Evolutionary conservation across 35 echinoderm and acorn worm species (phyloP).

Genomic region (Eucidaris tribuloides): DNA sequence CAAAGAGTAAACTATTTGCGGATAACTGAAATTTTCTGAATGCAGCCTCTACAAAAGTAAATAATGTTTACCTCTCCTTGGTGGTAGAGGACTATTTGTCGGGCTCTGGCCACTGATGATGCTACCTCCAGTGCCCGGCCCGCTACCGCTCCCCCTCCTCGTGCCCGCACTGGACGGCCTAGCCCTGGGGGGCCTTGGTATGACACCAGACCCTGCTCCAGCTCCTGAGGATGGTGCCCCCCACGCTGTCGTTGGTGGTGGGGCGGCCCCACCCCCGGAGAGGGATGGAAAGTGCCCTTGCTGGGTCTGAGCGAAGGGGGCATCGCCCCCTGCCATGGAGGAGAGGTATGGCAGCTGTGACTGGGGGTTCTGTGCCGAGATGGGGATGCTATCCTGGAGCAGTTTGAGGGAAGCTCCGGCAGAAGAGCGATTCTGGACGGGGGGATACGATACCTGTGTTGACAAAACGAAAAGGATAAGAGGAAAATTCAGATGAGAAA

Average conservation of each 20-base stretch:
- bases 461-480: too few relatives aligned
- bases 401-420: conserved; percentile 48
- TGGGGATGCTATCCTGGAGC: conserved; percentile 55
- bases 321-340: conserved; percentile 10
- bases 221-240: not conserved
- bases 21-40: too few relatives aligned
- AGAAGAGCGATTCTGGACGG: conserved; percentile 70
- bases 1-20: too few relatives aligned
- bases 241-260: conserved; percentile 38
- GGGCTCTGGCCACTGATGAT: conserved; percentile 53
- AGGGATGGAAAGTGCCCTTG: conserved; percentile 50
- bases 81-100: conserved; percentile 70
- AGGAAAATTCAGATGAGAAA: too few relatives aligned
- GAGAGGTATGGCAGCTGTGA: conserved; percentile 53
- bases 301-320: conserved; percentile 20
- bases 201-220: conserved; percentile 35
- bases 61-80: conserved; percentile 81
- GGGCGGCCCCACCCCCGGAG: not conserved
- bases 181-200: conserved; percentile 84
- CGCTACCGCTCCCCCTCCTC: conserved; percentile 66
- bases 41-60: too few relatives aligned
- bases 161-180: conserved; percentile 89
- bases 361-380: conserved; percentile 34
- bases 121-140: not conserved
- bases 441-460: conserved; percentile 80